Evolutionary conservation across 2,797 vertebrate genomes (phyloP), one percentile per base, ranked within the genome.

Genomic region (Percopsis omiscomaycus): DNA sequence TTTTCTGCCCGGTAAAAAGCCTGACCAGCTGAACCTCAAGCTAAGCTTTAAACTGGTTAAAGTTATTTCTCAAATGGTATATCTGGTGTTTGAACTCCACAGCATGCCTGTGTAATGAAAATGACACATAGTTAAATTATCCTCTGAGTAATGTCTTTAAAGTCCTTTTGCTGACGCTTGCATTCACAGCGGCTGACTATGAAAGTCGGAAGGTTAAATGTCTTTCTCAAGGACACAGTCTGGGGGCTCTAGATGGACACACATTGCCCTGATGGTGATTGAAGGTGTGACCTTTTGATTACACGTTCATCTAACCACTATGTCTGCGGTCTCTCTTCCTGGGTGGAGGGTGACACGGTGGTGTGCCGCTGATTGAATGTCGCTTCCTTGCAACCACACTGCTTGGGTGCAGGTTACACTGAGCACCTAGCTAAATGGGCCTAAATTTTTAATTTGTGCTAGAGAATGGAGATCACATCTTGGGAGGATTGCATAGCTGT

Each of bases 371-470:
- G 84, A 81, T 67, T 79, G 76, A 84, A 83, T 86, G 85, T 81
- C 68, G 61, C 32, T 56, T 71, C 76, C 70, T 83, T 61, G 64
- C 75, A 79, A 88, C 85, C 85, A 66, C 88, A 80, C 52, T 63
- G 88, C 80, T 83, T 89, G 22, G 22, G 22, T 22, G 22, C 86
- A 62, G 83, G 89, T 90, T 88, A 87, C 89, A 79, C 74, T 5
- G 58, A 83, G 79, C 85, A 84, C 78, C 83, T 81, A 74, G 59
- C 90, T 93, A 91, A 93, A 92, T 89, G 86, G 84, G 80, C 82
- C 85, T 91, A 81, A 85, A 92, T 91, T 84, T 93, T 92, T 92
- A 82, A 92, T 93, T 88, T 83, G 84, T 32, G 32, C 85, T 72
- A 71, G 78, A 85, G 86, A 91, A 90, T 85, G 86, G 84, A 87